These are phyloP conservation scores for Drosophila parabipectinata DNA, from an alignment of 1,140 invertebrate species.

Conservation along the genomic window DNA sequence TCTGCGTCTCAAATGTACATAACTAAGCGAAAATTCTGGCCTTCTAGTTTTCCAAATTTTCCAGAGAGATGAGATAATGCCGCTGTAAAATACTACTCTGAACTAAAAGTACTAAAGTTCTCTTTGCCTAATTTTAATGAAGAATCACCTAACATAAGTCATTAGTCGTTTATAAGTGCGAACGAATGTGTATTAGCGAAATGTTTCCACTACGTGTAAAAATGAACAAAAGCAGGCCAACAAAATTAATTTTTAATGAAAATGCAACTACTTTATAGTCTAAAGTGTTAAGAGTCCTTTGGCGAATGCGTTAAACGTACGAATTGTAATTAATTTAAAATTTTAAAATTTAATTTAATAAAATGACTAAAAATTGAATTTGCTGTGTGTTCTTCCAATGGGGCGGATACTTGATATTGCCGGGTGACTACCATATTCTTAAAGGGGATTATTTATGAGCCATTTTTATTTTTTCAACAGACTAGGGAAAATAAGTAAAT, in stretches of 20 bases:
- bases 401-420: background rate
- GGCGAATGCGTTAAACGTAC: constrained; percentile 56
- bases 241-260: constrained; percentile 44
- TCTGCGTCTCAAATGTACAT: constrained; percentile 74
- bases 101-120: constrained; percentile 44
- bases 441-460: too few relatives aligned
- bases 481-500: too few relatives aligned
- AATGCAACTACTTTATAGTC: constrained; percentile 33
- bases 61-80: constrained; percentile 21
- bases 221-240: constrained; percentile 51
- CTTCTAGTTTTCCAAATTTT: constrained; percentile 63
- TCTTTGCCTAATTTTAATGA: constrained; percentile 58
- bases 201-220: constrained; percentile 67
- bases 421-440: too few relatives aligned
- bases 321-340: constrained; percentile 56
- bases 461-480: too few relatives aligned
- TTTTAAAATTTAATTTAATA: constrained; percentile 54
- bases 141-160: constrained; percentile 70
- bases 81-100: constrained; percentile 73
- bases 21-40: constrained; percentile 43
- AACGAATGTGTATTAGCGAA: constrained; percentile 69
- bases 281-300: constrained; percentile 47
- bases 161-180: constrained; percentile 73
- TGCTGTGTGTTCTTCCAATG: background rate
- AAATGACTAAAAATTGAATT: constrained; percentile 31